Evolutionary conservation across 2,113 vertebrate genomes (phyloP).

Genomic region (Alligator mississippiensis): DNA sequence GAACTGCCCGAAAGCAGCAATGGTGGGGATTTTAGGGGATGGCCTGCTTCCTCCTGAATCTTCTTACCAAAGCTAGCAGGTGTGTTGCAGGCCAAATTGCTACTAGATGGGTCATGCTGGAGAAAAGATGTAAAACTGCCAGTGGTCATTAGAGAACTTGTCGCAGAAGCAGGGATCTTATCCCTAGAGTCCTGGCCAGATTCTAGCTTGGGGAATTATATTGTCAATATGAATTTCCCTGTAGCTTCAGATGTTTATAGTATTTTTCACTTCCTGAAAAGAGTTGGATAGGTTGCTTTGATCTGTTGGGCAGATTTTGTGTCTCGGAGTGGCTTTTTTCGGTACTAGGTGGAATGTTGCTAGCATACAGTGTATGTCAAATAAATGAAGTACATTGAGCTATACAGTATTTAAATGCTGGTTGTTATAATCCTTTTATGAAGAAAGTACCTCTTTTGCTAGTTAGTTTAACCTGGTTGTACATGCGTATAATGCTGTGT

Average conservation of each 20-base stretch:
- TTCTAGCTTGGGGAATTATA: rapidly evolving
- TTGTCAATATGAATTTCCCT: neutral
- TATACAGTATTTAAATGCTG: neutral
- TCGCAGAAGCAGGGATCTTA: neutral
- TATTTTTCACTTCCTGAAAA: neutral
- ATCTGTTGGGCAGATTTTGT: neutral
- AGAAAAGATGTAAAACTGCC: neutral
- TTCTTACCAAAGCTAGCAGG: neutral
- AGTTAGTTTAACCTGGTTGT: constrained; percentile 10
- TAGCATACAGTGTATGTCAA: rapidly evolving
- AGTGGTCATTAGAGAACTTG: neutral
- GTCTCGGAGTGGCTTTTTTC: neutral
- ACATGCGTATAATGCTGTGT: neutral
- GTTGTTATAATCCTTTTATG: neutral
- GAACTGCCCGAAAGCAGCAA: neutral
- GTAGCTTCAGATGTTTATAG: rapidly evolving
- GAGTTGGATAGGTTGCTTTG: neutral
- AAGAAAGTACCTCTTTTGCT: neutral
- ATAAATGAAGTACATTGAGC: neutral
- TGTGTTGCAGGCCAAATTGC: neutral
- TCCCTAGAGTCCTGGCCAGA: neutral
- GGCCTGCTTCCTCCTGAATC: rapidly evolving
- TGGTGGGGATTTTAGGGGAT: neutral
- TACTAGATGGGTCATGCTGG: rapidly evolving
- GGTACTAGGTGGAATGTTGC: neutral